Evolutionary conservation across 2,797 vertebrate genomes (phyloP).

Genomic region (Trachurus trachurus): DNA sequence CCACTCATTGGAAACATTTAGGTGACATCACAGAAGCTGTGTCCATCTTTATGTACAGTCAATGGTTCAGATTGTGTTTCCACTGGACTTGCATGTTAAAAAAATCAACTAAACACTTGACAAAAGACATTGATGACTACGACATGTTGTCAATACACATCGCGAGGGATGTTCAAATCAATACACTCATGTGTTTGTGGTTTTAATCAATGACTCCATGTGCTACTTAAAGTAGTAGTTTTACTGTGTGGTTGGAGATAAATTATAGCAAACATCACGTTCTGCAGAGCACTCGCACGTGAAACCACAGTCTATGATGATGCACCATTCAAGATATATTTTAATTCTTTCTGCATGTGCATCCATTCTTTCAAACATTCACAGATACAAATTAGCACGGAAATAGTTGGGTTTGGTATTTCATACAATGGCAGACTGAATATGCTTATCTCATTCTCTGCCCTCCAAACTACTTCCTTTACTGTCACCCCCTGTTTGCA

Average conservation of each 20-base stretch:
- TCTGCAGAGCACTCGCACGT: too few species aligned
- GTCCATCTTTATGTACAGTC: too few species aligned
- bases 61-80: too few species aligned
- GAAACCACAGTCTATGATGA: background rate
- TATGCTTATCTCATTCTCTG: constrained; percentile 51
- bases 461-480: background rate
- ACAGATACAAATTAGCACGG: constrained; percentile 21
- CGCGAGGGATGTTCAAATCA: background rate
- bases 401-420: constrained; percentile 49
- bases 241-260: background rate
- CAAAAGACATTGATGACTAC: background rate
- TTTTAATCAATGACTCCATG: constrained; percentile 7
- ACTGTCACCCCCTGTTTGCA: background rate
- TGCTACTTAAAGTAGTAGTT: constrained; percentile 1
- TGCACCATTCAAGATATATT: background rate
- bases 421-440: constrained; percentile 74
- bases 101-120: background rate
- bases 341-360: background rate
- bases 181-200: background rate
- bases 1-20: too few species aligned
- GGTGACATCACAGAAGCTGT: too few species aligned
- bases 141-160: background rate
- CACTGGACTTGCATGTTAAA: background rate
- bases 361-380: constrained; percentile 1
- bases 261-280: background rate